Evolutionary conservation across 2,113 vertebrate genomes (phyloP).

Genomic region (Falcunculus frontatus): DNA sequence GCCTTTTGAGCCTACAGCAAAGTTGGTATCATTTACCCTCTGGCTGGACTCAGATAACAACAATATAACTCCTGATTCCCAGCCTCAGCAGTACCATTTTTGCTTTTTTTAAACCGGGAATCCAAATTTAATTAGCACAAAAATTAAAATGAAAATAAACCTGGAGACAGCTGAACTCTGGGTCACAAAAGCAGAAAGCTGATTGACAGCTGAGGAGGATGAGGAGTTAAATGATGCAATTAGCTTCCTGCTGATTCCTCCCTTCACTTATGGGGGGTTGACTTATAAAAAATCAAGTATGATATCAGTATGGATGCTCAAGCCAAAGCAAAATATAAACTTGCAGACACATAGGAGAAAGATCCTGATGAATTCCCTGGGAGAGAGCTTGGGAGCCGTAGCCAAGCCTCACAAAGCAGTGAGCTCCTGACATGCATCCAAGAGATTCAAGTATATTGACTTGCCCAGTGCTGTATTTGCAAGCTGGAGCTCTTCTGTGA

Average conservation of each 20-base stretch:
- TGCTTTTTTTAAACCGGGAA: slow-evolving; percentile 14
- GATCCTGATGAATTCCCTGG: slow-evolving; percentile 15
- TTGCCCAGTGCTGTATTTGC: neutral
- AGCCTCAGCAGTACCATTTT: neutral
- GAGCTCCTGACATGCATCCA: slow-evolving; percentile 30
- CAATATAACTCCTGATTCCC: neutral
- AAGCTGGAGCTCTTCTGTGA: neutral
- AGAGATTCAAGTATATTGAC: neutral
- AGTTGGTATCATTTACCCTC: neutral
- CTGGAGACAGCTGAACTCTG: neutral
- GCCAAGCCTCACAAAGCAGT: slow-evolving; percentile 28
- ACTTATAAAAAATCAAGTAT: slow-evolving; percentile 11
- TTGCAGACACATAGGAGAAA: neutral
- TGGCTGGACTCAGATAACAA: neutral
- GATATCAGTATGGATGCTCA: neutral
- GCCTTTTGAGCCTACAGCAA: neutral
- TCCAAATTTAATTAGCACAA: slow-evolving; percentile 43
- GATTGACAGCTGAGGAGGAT: neutral
- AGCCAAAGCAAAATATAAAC: slow-evolving; percentile 42
- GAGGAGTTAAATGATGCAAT: neutral
- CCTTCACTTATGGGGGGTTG: neutral
- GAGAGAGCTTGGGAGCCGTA: neutral
- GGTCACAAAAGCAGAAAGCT: neutral
- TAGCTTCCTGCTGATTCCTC: neutral
- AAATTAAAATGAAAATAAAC: slow-evolving; percentile 28